These are phyloP conservation scores for Macroglossus sobrinus DNA, from an alignment of 2,113 vertebrate genomes.

Conservation along the genomic window DNA sequence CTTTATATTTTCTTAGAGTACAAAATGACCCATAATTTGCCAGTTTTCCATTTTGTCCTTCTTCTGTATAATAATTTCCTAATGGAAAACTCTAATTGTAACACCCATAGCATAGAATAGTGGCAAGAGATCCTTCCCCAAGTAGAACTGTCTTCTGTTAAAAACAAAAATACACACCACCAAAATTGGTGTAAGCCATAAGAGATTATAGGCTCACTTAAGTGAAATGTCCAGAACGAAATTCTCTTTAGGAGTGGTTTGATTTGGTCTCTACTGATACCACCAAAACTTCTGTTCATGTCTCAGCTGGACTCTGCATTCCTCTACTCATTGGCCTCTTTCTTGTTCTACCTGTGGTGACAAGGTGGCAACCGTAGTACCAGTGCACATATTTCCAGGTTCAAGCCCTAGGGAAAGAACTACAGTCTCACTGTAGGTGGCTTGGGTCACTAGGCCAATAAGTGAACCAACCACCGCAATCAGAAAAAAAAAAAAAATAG, in stretches of 20 bases:
- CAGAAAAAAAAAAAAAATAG: neutral
- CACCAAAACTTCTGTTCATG: neutral
- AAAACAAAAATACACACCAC: neutral
- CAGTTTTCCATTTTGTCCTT: neutral
- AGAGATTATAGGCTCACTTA: neutral
- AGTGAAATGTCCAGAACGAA: neutral
- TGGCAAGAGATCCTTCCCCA: neutral
- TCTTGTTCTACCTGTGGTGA: neutral
- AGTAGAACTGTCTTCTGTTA: neutral
- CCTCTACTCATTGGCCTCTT: neutral
- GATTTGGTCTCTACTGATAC: neutral
- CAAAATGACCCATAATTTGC: neutral
- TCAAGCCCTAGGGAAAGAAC: neutral
- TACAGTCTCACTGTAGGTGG: neutral
- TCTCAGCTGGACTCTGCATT: neutral
- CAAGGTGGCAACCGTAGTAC: neutral
- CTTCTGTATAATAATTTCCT: neutral
- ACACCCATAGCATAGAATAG: neutral
- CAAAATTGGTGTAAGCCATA: neutral
- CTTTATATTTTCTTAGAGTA: neutral
- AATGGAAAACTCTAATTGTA: neutral
- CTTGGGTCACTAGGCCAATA: neutral
- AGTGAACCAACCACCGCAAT: neutral
- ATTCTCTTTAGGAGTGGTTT: neutral
- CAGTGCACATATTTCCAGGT: neutral